Percentiles rank a stretch among this genome's conserved stretches.
phyloP scores from a whole-genome alignment of 2,888 invertebrate species.

The Nemotelus pantherinus region DNA sequence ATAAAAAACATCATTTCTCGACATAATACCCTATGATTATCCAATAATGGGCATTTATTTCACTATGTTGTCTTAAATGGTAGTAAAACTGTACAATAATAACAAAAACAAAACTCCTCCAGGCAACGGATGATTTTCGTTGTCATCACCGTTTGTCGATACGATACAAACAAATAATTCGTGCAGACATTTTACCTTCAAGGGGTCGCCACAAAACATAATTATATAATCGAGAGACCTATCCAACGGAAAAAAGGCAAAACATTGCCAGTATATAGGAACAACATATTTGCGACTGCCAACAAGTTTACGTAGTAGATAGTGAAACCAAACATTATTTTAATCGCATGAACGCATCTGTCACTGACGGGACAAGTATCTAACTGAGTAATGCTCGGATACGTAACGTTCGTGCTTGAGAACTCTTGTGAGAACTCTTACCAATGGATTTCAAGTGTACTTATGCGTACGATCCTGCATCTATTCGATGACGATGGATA shows the following conservation, averaged over 20 bases:
- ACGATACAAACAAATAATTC: background rate
- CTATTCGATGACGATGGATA: background rate
- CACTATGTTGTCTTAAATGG: conserved; percentile 5
- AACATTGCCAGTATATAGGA: background rate
- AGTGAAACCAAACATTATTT: conserved; percentile 25
- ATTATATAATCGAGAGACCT: conserved; percentile 2
- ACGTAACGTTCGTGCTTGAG: too few species aligned
- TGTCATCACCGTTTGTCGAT: background rate
- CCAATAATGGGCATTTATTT: conserved; percentile 42
- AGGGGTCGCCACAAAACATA: background rate
- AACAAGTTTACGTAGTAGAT: too few species aligned
- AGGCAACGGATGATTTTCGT: background rate
- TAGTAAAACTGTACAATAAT: background rate
- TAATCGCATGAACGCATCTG: conserved; percentile 42
- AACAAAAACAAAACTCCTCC: conserved; percentile 13
- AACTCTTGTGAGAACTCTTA: conserved; percentile 4
- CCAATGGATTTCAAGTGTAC: conserved; percentile 22
- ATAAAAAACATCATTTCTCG: conserved; percentile 30
- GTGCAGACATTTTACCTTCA: conserved; percentile 11
- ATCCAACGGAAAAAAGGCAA: conserved; percentile 1
- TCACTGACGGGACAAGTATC: background rate
- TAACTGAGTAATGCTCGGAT: too few species aligned
- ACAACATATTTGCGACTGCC: background rate
- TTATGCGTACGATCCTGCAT: background rate
- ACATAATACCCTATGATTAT: conserved; percentile 38